Base-by-base conservation (phyloP, 2,113 vertebrate genomes). In the Eclectus roratus region DNA sequence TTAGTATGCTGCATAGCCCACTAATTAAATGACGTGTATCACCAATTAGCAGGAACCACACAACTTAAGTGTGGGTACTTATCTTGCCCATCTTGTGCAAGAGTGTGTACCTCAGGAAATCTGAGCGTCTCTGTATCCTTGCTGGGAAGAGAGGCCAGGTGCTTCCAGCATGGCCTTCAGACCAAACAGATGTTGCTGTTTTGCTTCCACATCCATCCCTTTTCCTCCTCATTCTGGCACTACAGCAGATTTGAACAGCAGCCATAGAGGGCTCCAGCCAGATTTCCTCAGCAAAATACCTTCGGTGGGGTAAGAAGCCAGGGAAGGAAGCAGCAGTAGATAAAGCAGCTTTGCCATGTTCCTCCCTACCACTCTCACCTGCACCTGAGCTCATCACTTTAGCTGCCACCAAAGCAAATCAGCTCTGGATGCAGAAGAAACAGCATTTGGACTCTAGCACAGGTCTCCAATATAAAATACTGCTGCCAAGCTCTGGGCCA, bases 401-500 rank as follows among this genome's bases (percentile, higher is more conserved):
- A 52, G n/a, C 69, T 24, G 19, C 70, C 92, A 95, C 88, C 88
- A 97, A 96, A 88, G 60, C 76, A 94, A 56, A 39, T 72, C 87
- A 95, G 77, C 33, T 91, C 83, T 85, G 83, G 69, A 79, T 87
- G 88, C 71, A 68, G 21, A 90, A 91, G 60, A 72, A 33, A 50
- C 80, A 50, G 90, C 35, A 86, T 94, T 39, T 93, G 78, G 95
- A 90, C 80, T 90, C 41, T 73, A 63, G 24, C 55, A 61, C 70
- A 89, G 88, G 92, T 96, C 92, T 96, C 79, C 63, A 68, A 53
- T 18, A 17, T 69, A 91, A 96, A 89, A 87, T 55, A 17, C 35
- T 7, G 9, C 80, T 96, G 95, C 96, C 93, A 97, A 97, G 77
- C 85, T 90, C 44, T 87, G 77, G 91, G 86, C 95, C 95, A 94